Percentiles rank a stretch among this genome's conserved stretches.
These are phyloP conservation scores for Plemyria rubiginata DNA, from an alignment of 2,888 invertebrate species.

Conservation along the genomic window DNA sequence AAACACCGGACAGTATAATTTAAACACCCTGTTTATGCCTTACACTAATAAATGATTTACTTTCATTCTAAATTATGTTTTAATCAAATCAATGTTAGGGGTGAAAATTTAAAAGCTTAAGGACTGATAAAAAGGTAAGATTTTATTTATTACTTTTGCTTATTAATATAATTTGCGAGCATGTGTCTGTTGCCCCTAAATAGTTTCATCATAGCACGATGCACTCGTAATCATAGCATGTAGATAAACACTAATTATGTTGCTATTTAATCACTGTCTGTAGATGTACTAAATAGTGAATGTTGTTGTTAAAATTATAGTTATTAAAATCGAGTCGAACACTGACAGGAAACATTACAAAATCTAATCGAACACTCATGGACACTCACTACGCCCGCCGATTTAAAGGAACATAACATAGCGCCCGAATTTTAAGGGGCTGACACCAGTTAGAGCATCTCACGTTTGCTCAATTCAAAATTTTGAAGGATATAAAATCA, in stretches of 20 bases:
- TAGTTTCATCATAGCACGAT: constrained; percentile 35
- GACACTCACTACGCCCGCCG: no score
- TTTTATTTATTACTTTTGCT: constrained; percentile 46
- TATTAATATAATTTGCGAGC: constrained; percentile 63
- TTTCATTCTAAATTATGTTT: constrained; percentile 54
- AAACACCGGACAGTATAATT: constrained; percentile 33
- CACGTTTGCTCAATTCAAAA: no score
- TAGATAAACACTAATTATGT: constrained; percentile 32
- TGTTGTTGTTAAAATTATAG: no score
- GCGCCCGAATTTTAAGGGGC: no score
- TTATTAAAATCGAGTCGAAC: no score
- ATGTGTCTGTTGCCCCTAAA: constrained; percentile 47
- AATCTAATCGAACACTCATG: no score
- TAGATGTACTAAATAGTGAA: neutral
- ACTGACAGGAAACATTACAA: no score
- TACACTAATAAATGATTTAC: constrained; percentile 72
- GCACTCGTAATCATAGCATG: constrained; percentile 27
- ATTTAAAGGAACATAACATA: no score
- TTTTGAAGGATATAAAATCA: no score
- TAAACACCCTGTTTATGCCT: constrained; percentile 63
- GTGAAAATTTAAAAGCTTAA: constrained; percentile 25
- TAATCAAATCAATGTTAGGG: constrained; percentile 32
- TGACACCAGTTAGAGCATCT: no score
- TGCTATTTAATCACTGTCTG: constrained; percentile 29
- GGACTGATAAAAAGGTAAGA: constrained; percentile 53